These are phyloP conservation scores for Poecilus cupreus DNA, from an alignment of 2,888 invertebrate species.

Conservation along the genomic window DNA sequence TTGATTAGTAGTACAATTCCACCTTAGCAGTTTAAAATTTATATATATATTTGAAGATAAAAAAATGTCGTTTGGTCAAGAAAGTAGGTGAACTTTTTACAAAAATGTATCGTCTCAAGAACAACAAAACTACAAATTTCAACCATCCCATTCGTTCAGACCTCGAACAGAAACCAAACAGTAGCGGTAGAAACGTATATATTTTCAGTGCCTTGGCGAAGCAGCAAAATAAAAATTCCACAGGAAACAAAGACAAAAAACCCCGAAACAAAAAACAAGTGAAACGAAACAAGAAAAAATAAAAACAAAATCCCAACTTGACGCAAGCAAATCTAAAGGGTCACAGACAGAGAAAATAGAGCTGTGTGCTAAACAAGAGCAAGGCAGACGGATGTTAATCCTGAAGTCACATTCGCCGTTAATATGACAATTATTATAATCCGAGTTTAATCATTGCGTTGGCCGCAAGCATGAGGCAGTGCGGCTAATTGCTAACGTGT, in stretches of 20 bases:
- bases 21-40: no score
- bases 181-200: neutral
- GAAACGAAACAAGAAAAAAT: conserved; percentile 16
- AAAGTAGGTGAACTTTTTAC: neutral
- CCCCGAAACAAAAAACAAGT: conserved; percentile 7
- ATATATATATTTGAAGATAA: no score
- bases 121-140: conserved; percentile 4
- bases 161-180: conserved; percentile 21
- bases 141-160: neutral
- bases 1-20: no score
- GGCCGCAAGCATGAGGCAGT: neutral
- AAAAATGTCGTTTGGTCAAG: no score
- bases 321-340: conserved; percentile 14
- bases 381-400: neutral
- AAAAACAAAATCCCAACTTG: neutral
- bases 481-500: conserved; percentile 20
- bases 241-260: conserved; percentile 23
- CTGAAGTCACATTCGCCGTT: conserved; percentile 52
- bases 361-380: neutral
- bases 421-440: conserved; percentile 64
- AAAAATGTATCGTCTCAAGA: neutral
- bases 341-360: neutral
- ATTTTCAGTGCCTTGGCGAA: neutral
- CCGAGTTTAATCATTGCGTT: conserved; percentile 60
- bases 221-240: conserved; percentile 28